phyloP scores from a whole-genome alignment of 2,797 vertebrate genomes.

The Anisognathus igniventris region DNA sequence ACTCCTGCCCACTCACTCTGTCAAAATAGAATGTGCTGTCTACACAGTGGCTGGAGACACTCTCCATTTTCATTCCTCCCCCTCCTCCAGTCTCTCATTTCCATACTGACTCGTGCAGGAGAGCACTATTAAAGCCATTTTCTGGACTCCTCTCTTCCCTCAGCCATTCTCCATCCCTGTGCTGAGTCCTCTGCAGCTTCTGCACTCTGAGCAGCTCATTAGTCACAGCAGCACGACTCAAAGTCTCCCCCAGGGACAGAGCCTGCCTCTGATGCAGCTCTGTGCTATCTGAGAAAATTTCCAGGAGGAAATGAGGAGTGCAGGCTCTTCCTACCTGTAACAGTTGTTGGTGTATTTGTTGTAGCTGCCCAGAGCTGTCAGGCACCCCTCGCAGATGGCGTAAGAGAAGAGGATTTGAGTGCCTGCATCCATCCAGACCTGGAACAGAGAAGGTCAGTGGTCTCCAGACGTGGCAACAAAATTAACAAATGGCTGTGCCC shows the following conservation, averaged over 20 bases:
- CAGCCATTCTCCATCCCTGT: background rate
- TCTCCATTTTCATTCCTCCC: background rate
- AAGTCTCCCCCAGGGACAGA: background rate
- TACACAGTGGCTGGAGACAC: background rate
- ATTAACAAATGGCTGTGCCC: background rate
- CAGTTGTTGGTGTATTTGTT: slow-evolving; percentile 93
- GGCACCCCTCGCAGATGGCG: slow-evolving; percentile 86
- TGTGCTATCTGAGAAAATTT: background rate
- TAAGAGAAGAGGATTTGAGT: slow-evolving; percentile 90
- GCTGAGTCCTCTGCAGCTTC: background rate
- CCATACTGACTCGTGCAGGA: background rate
- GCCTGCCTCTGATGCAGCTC: background rate
- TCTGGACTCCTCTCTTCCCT: background rate
- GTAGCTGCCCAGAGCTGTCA: slow-evolving; percentile 91
- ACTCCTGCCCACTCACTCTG: background rate
- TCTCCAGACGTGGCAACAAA: background rate
- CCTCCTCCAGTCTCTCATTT: background rate
- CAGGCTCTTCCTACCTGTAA: slow-evolving; percentile 80
- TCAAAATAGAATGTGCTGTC: background rate
- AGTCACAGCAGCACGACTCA: background rate
- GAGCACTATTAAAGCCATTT: background rate
- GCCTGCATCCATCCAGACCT: slow-evolving; percentile 89
- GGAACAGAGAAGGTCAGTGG: background rate
- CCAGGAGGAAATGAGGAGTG: background rate
- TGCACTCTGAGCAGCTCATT: background rate